Evolutionary conservation across 2,888 invertebrate species (phyloP), one percentile per base, ranked within the genome.

Genomic region (Macrosoma leucophasiata): DNA sequence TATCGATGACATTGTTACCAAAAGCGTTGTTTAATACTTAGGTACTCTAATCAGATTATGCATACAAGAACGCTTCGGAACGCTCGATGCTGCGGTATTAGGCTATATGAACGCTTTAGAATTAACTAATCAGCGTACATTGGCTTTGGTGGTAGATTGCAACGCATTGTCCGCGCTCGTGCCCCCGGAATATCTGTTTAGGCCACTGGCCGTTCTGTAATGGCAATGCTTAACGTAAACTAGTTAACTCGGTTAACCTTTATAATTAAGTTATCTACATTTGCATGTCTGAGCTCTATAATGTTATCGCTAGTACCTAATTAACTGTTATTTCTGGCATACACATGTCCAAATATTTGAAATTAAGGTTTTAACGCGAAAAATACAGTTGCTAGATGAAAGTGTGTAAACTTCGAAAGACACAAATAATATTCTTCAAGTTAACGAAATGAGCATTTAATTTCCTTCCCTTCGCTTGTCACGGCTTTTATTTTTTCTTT

Each of bases 101-200:
- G 76, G 75, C 69, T 66, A 71, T 76, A 67, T 67, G 77, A 70
- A 64, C 77, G 66, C 66, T 66, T 60, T 70, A 62, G 78, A 69
- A 79, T 79, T 81, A 81, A 73, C 81, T 82, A 82, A 82, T 82
- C 82, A 82, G 77, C 73, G 75, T 59, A 70, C 72, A 79, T 71
- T 75, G 78, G 76, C 74, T 69, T 63, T 64, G 70, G 66, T 68
- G 67, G 75, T 74, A 75, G 77, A 79, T 79, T 78, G 78, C 70
- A 62, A 63, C 68, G 72, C 71, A 82, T 82, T 82, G 82, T 82
- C 73, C 78, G 67, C 56, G 78, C 65, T 50, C 79, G 77, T 62
- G 70, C 66, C 73, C 64, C 81, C 73, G 82, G 82, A 82, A 82
- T 82, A 82, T 82, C 82, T 79, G 81, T 76, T 78, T 79, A 78